Conservation (phyloP, 2,797 vertebrate genomes). For the Hypotaenidia okinawae region DNA sequence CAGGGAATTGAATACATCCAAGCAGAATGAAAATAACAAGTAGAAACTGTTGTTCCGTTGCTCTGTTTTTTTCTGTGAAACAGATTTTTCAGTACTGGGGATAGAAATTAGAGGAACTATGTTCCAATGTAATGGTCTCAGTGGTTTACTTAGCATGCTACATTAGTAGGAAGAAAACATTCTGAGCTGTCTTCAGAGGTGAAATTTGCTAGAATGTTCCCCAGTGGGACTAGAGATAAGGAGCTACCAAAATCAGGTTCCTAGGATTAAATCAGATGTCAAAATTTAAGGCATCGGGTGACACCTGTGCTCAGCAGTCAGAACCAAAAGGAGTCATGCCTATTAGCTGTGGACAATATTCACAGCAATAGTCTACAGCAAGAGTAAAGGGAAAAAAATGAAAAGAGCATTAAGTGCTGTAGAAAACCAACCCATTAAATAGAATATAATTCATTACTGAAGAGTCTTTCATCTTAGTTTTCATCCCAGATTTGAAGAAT, state of each 20-base stretch:
- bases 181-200: not conserved
- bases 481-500: not conserved
- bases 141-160: not conserved
- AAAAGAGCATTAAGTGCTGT: not conserved
- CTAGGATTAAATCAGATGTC: not conserved
- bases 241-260: slow-evolving; percentile 16
- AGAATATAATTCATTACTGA: not conserved
- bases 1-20: slow-evolving; percentile 12
- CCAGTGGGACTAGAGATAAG: not conserved
- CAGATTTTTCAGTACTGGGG: not conserved
- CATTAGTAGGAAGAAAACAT: slow-evolving; percentile 5
- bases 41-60: not conserved
- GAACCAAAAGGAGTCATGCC: not conserved
- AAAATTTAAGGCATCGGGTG: not conserved
- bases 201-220: slow-evolving; percentile 16
- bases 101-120: not conserved
- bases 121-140: not conserved
- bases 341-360: not conserved
- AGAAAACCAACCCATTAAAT: not conserved
- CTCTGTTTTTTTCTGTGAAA: not conserved
- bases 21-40: slow-evolving; percentile 6
- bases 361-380: not conserved
- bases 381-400: not conserved
- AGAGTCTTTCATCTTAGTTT: not conserved
- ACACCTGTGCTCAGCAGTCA: not conserved